phyloP scores from a whole-genome alignment of 1,140 invertebrate species.

The Drosophila simulans region DNA sequence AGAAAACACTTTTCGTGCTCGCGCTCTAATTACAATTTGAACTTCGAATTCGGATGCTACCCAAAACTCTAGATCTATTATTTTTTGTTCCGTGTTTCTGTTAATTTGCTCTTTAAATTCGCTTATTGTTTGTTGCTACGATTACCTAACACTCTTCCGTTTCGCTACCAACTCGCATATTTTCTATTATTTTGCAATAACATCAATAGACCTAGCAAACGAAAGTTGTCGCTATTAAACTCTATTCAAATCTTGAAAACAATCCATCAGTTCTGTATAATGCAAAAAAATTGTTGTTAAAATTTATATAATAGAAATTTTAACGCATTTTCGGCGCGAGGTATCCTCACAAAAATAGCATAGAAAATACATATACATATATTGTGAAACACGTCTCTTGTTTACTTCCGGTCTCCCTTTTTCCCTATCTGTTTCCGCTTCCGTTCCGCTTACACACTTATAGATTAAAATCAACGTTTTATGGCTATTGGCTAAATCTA shows the following conservation, averaged over 20 bases:
- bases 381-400: slow-evolving; percentile 35
- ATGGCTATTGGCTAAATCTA: slow-evolving; percentile 63
- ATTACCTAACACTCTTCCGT: slow-evolving; percentile 21
- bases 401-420: background rate
- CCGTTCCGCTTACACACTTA: slow-evolving; percentile 38
- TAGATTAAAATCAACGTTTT: slow-evolving; percentile 60
- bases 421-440: background rate
- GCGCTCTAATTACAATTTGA: slow-evolving; percentile 37
- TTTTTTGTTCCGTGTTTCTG: slow-evolving; percentile 11
- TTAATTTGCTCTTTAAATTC: slow-evolving; percentile 63
- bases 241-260: slow-evolving; percentile 42
- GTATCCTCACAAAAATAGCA: slow-evolving; percentile 47
- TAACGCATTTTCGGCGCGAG: slow-evolving; percentile 55
- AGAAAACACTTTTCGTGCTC: slow-evolving; percentile 24
- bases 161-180: slow-evolving; percentile 48
- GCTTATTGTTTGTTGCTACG: slow-evolving; percentile 55
- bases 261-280: slow-evolving; percentile 65
- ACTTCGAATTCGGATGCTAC: slow-evolving; percentile 24
- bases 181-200: slow-evolving; percentile 78
- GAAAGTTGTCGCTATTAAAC: slow-evolving; percentile 22
- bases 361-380: slow-evolving; percentile 50
- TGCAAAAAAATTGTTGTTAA: slow-evolving; percentile 55
- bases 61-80: slow-evolving; percentile 24
- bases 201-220: slow-evolving; percentile 72
- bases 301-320: slow-evolving; percentile 65